phyloP scores from a whole-genome alignment of 1,140 invertebrate genomes.

The Elymnias hypermnestra region DNA sequence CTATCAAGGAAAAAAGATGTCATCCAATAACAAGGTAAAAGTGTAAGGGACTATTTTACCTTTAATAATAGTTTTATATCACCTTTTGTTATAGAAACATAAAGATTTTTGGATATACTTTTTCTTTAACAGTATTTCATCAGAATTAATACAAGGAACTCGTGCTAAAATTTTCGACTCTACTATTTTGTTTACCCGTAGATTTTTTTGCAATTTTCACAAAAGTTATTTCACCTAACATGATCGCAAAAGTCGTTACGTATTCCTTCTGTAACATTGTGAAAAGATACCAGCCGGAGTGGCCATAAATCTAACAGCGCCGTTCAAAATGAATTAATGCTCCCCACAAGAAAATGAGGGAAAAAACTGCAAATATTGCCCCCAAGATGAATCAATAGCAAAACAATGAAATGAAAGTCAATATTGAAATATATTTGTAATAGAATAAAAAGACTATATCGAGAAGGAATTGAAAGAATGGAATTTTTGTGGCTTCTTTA shows the following conservation, averaged over 20 bases:
- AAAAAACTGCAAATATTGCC: slow-evolving; percentile 15
- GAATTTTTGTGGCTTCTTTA: not conserved
- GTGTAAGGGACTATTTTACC: no score
- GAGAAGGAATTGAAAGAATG: not conserved
- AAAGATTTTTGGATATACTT: no score
- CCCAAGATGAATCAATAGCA: slow-evolving; percentile 6
- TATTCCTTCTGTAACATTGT: not conserved
- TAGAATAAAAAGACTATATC: not conserved
- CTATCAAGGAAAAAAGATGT: no score
- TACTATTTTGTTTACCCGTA: no score
- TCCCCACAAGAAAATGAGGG: slow-evolving; percentile 8
- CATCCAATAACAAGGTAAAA: no score
- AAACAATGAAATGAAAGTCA: slow-evolving; percentile 7
- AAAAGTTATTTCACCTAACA: no score
- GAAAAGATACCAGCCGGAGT: not conserved
- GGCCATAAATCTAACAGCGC: slow-evolving; percentile 20
- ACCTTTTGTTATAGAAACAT: no score
- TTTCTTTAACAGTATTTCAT: no score
- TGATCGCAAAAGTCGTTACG: not conserved
- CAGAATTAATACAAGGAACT: no score
- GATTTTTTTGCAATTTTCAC: no score
- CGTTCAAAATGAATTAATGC: slow-evolving; percentile 23
- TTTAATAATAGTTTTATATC: no score
- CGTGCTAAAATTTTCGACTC: no score
- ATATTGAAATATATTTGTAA: slow-evolving; percentile 5